These are phyloP conservation scores for Hippoglossus hippoglossus DNA, from an alignment of 2,797 vertebrate species.

Conservation along the genomic window DNA sequence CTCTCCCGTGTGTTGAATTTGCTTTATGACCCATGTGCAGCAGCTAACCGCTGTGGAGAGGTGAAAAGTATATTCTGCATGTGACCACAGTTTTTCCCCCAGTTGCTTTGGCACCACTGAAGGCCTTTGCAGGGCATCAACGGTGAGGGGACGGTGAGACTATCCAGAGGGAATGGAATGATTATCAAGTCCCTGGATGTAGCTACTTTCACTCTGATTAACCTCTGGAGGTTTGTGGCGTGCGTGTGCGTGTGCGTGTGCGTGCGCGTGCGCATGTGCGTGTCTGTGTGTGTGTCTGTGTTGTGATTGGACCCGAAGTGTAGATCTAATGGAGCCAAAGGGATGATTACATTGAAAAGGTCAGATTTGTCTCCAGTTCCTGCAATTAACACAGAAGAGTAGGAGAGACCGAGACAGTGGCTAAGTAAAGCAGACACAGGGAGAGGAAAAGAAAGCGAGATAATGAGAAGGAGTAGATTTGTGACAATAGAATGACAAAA, in stretches of 20 bases:
- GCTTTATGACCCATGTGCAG: constrained; percentile 44
- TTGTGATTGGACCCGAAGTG: constrained; percentile 57
- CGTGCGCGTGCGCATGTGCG: neutral
- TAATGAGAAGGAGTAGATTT: neutral
- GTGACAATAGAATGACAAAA: neutral
- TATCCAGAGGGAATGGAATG: constrained; percentile 58
- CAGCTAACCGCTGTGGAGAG: constrained; percentile 59
- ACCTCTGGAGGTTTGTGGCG: constrained; percentile 51
- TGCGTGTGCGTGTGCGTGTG: neutral
- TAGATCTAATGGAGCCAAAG: constrained; percentile 80
- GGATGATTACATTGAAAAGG: constrained; percentile 87
- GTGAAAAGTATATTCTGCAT: constrained; percentile 24
- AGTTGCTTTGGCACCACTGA: constrained; percentile 4
- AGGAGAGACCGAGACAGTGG: constrained; percentile 25
- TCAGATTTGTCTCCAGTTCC: constrained; percentile 81
- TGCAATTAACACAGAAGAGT: constrained; percentile 79
- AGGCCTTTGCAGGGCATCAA: constrained; percentile 20
- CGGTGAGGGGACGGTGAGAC: constrained; percentile 29
- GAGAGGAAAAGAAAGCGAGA: constrained; percentile 1
- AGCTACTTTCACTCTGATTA: constrained; percentile 67
- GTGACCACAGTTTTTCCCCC: constrained; percentile 26
- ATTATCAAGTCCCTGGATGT: constrained; percentile 61
- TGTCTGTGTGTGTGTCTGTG: constrained; percentile 1
- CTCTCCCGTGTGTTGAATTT: constrained; percentile 45
- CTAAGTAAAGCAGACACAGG: constrained; percentile 32